Evolutionary conservation across 2,888 invertebrate species (phyloP).

Genomic region (Plemyria rubiginata): DNA sequence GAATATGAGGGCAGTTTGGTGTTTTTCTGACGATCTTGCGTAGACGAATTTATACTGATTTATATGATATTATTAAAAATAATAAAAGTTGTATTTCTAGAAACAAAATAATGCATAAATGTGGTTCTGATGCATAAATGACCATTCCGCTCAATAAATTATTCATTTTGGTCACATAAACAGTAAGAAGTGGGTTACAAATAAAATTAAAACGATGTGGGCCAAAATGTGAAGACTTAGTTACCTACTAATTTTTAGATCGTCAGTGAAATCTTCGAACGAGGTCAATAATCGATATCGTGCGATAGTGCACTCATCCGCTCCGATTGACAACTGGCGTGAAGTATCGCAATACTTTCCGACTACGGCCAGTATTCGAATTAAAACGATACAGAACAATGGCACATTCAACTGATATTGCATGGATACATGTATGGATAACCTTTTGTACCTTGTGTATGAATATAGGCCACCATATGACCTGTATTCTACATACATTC

Average conservation of each 20-base stretch:
- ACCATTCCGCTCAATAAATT: conserved; percentile 3
- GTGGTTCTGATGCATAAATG: too few relatives aligned
- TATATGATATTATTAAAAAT: too few relatives aligned
- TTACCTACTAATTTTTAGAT: conserved; percentile 45
- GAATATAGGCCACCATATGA: conserved; percentile 15
- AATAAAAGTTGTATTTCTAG: too few relatives aligned
- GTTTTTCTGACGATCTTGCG: too few relatives aligned
- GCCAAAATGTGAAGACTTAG: conserved; percentile 16
- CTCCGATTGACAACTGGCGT: conserved; percentile 78
- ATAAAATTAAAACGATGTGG: conserved; percentile 13
- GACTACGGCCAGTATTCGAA: conserved; percentile 52
- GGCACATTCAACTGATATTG: conserved; percentile 25
- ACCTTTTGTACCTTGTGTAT: conserved; percentile 25
- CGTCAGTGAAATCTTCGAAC: conserved; percentile 60
- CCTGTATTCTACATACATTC: not conserved
- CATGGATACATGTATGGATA: conserved; percentile 21
- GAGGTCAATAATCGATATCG: conserved; percentile 74
- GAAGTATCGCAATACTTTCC: conserved; percentile 70
- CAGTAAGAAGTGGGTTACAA: conserved; percentile 1
- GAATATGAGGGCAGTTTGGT: too few relatives aligned
- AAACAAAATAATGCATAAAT: not conserved
- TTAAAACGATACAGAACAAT: conserved; percentile 24
- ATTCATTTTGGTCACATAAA: conserved; percentile 2
- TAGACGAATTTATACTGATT: too few relatives aligned
- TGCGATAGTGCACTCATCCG: conserved; percentile 71